Evolutionary conservation across 2,888 invertebrate genomes (phyloP), one percentile per base, ranked within the genome.

Genomic region (Meta bourneti): DNA sequence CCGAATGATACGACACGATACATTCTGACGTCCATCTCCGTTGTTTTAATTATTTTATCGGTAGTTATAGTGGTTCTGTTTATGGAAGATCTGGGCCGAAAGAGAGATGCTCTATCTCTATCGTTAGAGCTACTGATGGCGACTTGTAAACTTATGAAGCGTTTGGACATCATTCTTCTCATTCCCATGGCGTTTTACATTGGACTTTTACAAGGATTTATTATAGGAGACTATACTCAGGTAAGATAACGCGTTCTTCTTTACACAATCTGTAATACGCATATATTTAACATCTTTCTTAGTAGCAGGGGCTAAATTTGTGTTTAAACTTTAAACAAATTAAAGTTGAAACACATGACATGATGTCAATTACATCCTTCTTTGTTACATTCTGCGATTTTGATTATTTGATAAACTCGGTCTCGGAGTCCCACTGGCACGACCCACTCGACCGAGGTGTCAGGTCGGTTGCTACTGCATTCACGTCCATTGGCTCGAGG

Each of bases 171-270:
- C 94, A 97, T 98, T 94, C 96, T 99, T 6, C 96, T 99, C 70
- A 98, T 99, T 93, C 99, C 99, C 0, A 97, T 99, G 93, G 99
- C 99, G 0, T 96, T 99, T 84, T 99, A 98, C 97, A 98, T 98
- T 94, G 99, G 99, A 89, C 97, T 99, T 96, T 99, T 99, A 95
- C 99, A 99, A 95, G 99, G 98, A 0, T 99, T 98, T 95, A 98
- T 98, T 94, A 97, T 98, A 19, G 98, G 98, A 1, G 95, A 95
- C 80, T 96, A 94, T 93, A 96, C 95, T 0, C 95, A 95, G 94
- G 95, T 96, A 93, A 70, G 61, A 11, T 80, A 77, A 4, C 9
- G 51, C n/a, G 11, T 11, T 72, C 20, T 19, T 7, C 20, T 72
- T 19, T 9, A 19, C 9, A 9, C 34, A 7, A 19, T 7, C 72